A percentile compares a stretch with the other conserved stretches of the same genome.
Conservation (phyloP, 2,797 vertebrate genomes). For the Sternarchorhynchus goeldii region DNA sequence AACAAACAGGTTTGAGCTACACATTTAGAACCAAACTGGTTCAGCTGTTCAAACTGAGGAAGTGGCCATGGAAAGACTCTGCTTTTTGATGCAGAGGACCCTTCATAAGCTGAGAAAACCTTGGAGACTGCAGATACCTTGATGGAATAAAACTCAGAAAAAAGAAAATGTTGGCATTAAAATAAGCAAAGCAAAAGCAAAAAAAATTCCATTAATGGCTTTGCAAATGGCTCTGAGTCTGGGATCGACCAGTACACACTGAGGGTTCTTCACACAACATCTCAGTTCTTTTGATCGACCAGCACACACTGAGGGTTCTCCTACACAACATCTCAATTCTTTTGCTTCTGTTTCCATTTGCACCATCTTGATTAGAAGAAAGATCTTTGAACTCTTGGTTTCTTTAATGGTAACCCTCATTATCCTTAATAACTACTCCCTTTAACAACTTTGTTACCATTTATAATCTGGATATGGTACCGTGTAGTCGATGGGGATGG, state of each 20-base stretch:
- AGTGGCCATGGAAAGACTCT: not conserved
- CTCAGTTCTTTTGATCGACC: too few species aligned
- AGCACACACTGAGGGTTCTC: not conserved
- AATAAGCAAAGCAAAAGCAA: too few species aligned
- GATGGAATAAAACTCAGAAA: not conserved
- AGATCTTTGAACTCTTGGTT: not conserved
- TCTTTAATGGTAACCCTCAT: not conserved
- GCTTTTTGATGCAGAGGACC: not conserved
- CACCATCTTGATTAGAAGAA: constrained; percentile 9
- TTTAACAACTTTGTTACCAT: constrained; percentile 10
- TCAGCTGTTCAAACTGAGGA: constrained; percentile 1
- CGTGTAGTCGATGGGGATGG: not conserved
- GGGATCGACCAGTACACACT: too few species aligned
- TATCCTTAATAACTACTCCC: constrained; percentile 8
- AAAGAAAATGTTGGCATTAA: not conserved
- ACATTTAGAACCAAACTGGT: constrained; percentile 12
- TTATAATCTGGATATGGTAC: not conserved
- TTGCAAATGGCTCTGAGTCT: not conserved
- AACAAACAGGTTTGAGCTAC: constrained; percentile 42
- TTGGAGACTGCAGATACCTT: constrained; percentile 2
- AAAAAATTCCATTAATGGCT: not conserved
- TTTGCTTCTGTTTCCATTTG: constrained; percentile 11
- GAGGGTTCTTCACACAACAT: too few species aligned
- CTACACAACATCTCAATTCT: not conserved
- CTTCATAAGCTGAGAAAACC: not conserved